phyloP scores from a whole-genome alignment of 2,113 vertebrate genomes.

The Melanocharis versteri region DNA sequence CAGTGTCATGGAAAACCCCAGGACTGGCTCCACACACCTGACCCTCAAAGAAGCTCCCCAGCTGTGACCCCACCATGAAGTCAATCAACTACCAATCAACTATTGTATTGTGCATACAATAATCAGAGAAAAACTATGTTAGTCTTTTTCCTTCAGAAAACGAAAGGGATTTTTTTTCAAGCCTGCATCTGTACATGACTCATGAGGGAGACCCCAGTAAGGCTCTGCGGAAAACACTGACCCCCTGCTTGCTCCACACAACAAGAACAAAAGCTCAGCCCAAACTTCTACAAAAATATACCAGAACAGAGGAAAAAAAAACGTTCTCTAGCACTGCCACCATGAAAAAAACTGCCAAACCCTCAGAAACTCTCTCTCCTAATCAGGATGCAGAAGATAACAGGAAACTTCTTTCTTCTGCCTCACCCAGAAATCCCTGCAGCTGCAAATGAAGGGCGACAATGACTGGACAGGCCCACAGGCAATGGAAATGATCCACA shows the following conservation, averaged over 20 bases:
- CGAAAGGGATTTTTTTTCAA: not conserved
- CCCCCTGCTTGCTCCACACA: not conserved
- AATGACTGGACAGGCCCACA: constrained; percentile 1
- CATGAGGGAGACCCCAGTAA: not conserved
- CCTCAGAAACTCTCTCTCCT: not conserved
- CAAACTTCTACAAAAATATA: not conserved
- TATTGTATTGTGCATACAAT: not conserved
- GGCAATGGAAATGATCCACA: constrained; percentile 32
- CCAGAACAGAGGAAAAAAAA: not conserved
- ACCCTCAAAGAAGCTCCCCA: not conserved
- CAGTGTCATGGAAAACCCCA: rapidly evolving
- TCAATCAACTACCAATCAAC: not conserved
- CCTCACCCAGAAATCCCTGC: not conserved
- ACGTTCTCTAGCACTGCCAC: not conserved
- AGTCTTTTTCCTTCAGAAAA: not conserved
- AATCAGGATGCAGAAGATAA: constrained; percentile 14
- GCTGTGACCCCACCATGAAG: not conserved
- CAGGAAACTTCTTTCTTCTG: not conserved
- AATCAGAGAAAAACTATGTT: not conserved
- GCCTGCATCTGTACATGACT: not conserved
- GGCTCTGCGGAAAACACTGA: not conserved
- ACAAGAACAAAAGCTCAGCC: not conserved
- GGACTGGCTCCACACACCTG: not conserved
- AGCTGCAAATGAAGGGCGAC: not conserved
- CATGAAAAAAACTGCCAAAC: rapidly evolving